Base-by-base conservation (phyloP, 2,888 invertebrate species). In the Yponomeuta sedellus region DNA sequence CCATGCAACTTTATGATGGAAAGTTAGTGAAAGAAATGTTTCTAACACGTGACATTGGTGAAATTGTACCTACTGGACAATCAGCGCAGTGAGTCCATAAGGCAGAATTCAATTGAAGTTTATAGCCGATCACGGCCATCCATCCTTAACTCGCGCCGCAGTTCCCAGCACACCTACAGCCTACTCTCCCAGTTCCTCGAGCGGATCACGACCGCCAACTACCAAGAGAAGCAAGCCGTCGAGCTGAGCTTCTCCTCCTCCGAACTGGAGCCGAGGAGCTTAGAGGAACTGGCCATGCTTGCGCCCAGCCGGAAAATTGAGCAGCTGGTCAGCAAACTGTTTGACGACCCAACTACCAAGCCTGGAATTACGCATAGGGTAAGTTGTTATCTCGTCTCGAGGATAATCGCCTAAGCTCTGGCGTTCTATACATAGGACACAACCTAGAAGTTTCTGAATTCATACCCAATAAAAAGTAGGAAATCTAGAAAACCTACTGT, bases 161-260 rank as follows among this genome's bases (percentile, higher is more conserved):
- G 96, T 73, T 92, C 96, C 44, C 96, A 97, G 77, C 95, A 97
- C 85, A 94, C 95, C 70, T 97, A 96, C 81, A 92, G 94, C 44
- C 89, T 96, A 65, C 88, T 97, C 77, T 95, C 95, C 0, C 94
- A 94, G 70, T 94, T 95, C 70, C 92, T 96, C 10, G 96, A 96
- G 75, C 93, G 94, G 66, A 92, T 96, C 67, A 95, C 95, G 10
- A 92, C 92, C 0, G 87, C 87, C 57, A 82, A 75, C 68, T 75
- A 75, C 67, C 83, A 80, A 58, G 87, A 85, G 66, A 87, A 86
- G 62, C 73, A 77, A 6, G 74, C 77, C 0, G 66, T 75, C 0
- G 88, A 92, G n/a, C 80, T 86, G 0, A 66, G 75, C 0, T 68
- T 68, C 65, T 68, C 68, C 10, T 61, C 64, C 22, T 65, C 65